Base-by-base conservation (phyloP, 1,140 invertebrate species). In the Plutomurus gul region DNA sequence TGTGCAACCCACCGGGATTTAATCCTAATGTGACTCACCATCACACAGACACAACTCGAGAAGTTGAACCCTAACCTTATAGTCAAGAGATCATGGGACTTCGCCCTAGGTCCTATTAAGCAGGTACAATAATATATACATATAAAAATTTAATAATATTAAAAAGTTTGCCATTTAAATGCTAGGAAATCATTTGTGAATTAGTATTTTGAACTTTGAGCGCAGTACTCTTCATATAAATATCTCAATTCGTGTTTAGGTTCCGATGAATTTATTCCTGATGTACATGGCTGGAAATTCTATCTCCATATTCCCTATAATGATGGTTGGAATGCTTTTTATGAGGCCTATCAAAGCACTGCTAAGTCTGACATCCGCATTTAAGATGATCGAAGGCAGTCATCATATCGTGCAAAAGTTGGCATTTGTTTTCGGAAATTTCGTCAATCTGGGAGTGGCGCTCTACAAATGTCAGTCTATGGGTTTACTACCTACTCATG, bases 271-370 rank as follows among this genome's bases (percentile, higher is more conserved):
- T 88, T 87, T 99, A 20, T 98, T 99, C 85, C 97, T 99, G 56
- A 98, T 99, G 95, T 99, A 98, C 87, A 99, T 99, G 98, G 95
- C 97, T 76, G 98, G 97, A 40, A 99, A 96, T 87, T 97, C 97
- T 0, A 99, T 99, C 84, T 99, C 96, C 0, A 99, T 99, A 82
- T 99, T 99, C 85, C 98, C 98, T 1, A 99, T 99, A n/a, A 99
- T 99, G 98, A 99, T 99, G 97, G 96, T 99, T 20, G 96, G 96
- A 40, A 99, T 99, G 98, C 91, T 99, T 86, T 94, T 99, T 81
- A 93, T 99, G 78, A 89, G 96, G 82, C 97, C 97, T 16, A 92
- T 99, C 3, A 97, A 99, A 80, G 74, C 82, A 82, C 84, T 83
- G 75, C 77, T 79, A 74, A 87, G 87, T 30, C 43, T 84, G 27